phyloP scores from a whole-genome alignment of 2,888 invertebrate species.

The Ectemnius lituratus region DNA sequence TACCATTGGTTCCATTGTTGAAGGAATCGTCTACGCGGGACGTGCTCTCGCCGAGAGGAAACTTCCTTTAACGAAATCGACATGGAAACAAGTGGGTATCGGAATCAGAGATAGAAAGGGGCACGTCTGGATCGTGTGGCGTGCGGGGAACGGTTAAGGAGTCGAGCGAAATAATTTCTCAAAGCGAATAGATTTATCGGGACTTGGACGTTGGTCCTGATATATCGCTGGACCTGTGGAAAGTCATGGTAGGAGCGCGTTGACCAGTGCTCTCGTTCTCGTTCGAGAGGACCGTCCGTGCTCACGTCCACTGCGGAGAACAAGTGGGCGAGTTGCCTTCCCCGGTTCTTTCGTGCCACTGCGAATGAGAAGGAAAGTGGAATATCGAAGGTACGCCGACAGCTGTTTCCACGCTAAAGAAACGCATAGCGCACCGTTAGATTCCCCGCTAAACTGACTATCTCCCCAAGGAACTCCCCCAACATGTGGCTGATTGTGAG shows the following conservation, averaged over 20 bases:
- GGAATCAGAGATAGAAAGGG: background rate
- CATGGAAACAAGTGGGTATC: background rate
- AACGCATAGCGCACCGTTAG: conserved; percentile 11
- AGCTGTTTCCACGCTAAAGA: conserved; percentile 58
- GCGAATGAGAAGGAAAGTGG: conserved; percentile 40
- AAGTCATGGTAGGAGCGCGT: background rate
- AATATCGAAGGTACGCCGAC: conserved; percentile 41
- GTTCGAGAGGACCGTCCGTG: background rate
- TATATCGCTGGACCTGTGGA: conserved; percentile 18
- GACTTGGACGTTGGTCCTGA: background rate
- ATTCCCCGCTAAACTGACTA: conserved; percentile 3
- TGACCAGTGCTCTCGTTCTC: conserved; percentile 11
- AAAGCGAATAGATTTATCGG: conserved; percentile 18
- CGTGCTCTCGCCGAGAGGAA: background rate
- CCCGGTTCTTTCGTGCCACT: conserved; percentile 1
- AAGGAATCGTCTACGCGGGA: no score
- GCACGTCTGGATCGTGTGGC: background rate
- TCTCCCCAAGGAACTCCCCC: background rate
- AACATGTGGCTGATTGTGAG: background rate
- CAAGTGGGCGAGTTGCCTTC: background rate
- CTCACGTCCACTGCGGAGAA: background rate
- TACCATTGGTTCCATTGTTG: no score
- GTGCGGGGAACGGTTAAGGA: no score
- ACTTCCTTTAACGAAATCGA: background rate
- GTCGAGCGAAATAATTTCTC: conserved; percentile 19